phyloP scores from a whole-genome alignment of 1,140 invertebrate species.

The Pygmarrhopalites habei region DNA sequence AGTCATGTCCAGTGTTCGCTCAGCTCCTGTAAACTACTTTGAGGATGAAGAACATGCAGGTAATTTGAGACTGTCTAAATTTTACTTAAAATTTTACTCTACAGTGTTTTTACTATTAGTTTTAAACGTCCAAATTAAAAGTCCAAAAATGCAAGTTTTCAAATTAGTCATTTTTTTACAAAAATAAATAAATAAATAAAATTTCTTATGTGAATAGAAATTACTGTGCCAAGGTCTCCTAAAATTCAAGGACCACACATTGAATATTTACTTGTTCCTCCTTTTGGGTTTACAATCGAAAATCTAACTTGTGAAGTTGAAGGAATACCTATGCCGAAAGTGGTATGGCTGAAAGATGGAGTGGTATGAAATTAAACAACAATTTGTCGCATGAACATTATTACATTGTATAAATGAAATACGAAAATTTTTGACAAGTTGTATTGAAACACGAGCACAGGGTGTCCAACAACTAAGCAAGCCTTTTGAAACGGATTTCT shows the following conservation, averaged over 20 bases:
- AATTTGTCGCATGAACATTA: background rate
- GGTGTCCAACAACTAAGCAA: conserved; percentile 1
- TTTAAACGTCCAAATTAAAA: too few species aligned
- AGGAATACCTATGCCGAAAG: conserved; percentile 22
- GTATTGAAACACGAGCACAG: background rate
- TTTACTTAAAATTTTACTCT: background rate
- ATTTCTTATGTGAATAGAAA: conserved; percentile 10
- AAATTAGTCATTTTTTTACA: too few species aligned
- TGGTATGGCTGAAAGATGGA: conserved; percentile 19
- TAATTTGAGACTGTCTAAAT: background rate
- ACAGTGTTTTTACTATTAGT: background rate
- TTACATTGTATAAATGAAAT: background rate
- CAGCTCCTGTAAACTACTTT: background rate
- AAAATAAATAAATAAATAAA: too few species aligned
- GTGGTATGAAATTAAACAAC: conserved; percentile 4
- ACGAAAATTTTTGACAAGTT: background rate
- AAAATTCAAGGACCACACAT: conserved; percentile 13
- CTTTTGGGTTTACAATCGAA: background rate
- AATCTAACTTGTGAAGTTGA: conserved; percentile 17
- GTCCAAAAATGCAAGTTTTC: too few species aligned
- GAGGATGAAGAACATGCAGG: background rate
- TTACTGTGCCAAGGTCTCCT: conserved; percentile 26
- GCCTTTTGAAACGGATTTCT: background rate
- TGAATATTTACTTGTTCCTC: background rate
- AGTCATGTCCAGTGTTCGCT: background rate